A percentile compares a stretch with the other conserved stretches of the same genome.
phyloP scores from a whole-genome alignment of 2,113 vertebrate species.

The Heptranchias perlo region DNA sequence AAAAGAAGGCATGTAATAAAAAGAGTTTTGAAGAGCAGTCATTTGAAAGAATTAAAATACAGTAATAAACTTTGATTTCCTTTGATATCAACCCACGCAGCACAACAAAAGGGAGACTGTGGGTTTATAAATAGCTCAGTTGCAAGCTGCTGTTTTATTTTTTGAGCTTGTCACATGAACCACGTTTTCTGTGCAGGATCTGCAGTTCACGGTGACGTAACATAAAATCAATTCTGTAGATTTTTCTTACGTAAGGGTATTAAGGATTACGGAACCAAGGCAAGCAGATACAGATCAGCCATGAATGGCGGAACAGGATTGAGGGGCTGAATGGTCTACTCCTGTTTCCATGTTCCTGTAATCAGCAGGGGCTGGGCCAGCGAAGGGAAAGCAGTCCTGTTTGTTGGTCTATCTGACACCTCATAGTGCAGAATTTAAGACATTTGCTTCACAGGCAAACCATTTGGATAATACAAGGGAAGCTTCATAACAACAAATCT shows the following conservation, averaged over 20 bases:
- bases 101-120: background rate
- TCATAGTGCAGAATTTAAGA: background rate
- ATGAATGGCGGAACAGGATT: too few relatives aligned
- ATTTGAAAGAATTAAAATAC: constrained; percentile 26
- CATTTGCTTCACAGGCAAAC: background rate
- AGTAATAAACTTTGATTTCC: constrained; percentile 16
- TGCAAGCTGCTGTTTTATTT: background rate
- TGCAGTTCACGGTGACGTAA: background rate
- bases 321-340: too few relatives aligned
- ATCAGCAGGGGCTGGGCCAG: background rate
- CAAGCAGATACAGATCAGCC: too few relatives aligned
- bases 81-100: constrained; percentile 28
- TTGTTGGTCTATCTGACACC: background rate
- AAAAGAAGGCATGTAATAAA: constrained; percentile 22
- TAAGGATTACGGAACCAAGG: too few relatives aligned
- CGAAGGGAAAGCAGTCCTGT: background rate
- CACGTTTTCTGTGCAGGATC: background rate
- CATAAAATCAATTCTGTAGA: background rate
- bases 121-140: background rate
- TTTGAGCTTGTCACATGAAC: background rate
- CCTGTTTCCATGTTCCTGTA: too few relatives aligned
- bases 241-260: too few relatives aligned
- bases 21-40: background rate
- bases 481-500: background rate
- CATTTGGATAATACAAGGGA: background rate